These are phyloP conservation scores for Eupsilia transversa DNA, from an alignment of 2,888 invertebrate species.

Conservation along the genomic window DNA sequence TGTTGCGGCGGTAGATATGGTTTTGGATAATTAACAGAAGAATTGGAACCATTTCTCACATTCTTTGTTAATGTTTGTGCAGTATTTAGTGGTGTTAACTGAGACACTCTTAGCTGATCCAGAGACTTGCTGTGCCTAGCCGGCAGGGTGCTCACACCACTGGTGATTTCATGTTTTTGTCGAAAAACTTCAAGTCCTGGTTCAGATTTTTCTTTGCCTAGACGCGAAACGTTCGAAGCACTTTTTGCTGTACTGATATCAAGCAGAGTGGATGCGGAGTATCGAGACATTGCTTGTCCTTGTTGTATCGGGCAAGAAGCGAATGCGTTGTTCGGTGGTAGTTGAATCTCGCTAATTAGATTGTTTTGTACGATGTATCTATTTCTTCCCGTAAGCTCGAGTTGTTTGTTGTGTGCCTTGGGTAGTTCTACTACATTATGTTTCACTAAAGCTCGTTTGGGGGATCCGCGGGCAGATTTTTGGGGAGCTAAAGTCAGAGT, in stretches of 20 bases:
- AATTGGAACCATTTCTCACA: constrained; percentile 83
- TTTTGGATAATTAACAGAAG: constrained; percentile 87
- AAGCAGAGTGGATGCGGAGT: constrained; percentile 91
- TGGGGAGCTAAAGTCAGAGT: constrained; percentile 92
- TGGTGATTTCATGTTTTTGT: constrained; percentile 85
- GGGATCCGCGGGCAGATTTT: constrained; percentile 86
- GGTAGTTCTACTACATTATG: constrained; percentile 85
- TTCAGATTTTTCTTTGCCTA: constrained; percentile 79
- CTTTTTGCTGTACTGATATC: constrained; percentile 84
- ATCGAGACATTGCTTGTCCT: constrained; percentile 89
- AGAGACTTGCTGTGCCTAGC: constrained; percentile 95
- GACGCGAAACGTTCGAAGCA: constrained; percentile 75
- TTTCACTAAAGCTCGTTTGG: constrained; percentile 86
- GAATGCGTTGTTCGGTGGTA: constrained; percentile 85
- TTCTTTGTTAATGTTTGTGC: constrained; percentile 81
- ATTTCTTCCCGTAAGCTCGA: constrained; percentile 88
- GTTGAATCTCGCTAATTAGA: constrained; percentile 89
- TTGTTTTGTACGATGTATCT: constrained; percentile 89
- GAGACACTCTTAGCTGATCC: constrained; percentile 93
- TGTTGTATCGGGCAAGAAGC: constrained; percentile 86
- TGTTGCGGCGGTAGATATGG: constrained; percentile 84
- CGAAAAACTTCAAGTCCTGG: constrained; percentile 78
- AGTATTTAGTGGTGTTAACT: constrained; percentile 81
- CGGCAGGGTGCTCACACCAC: constrained; percentile 90
- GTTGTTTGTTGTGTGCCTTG: constrained; percentile 85